phyloP scores from a whole-genome alignment of 2,113 vertebrate genomes.

The Nycticebus coucang region DNA sequence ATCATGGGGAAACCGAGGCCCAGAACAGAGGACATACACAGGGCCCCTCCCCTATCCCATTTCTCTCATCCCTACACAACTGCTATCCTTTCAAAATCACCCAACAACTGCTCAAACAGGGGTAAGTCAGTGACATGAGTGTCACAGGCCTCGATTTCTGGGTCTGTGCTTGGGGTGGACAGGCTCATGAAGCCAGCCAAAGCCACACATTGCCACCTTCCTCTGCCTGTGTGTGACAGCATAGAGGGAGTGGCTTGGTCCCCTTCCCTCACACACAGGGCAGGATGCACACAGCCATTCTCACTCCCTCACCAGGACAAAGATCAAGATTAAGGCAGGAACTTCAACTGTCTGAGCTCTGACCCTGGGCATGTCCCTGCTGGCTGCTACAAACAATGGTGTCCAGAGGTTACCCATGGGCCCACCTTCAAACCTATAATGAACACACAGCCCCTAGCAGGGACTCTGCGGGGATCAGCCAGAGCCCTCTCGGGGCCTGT shows the following conservation, averaged over 20 bases:
- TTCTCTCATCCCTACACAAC: background rate
- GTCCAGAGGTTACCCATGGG: background rate
- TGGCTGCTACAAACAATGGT: background rate
- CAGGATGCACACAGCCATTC: too few species aligned
- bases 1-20: background rate
- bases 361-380: too few species aligned
- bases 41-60: accelerated
- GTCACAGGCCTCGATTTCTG: background rate
- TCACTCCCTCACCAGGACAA: background rate
- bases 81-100: background rate
- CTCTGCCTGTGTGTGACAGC: background rate
- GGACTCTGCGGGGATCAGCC: background rate
- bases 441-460: background rate
- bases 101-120: background rate
- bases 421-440: background rate
- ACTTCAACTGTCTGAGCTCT: background rate
- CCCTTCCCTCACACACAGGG: background rate
- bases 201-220: accelerated
- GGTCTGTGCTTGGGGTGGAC: background rate
- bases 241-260: background rate
- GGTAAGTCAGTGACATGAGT: background rate
- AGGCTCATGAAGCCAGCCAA: background rate
- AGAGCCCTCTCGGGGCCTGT: background rate
- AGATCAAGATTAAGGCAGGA: background rate
- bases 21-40: background rate